phyloP scores from a whole-genome alignment of 2,888 invertebrate species.

The Drosophila helvetica region DNA sequence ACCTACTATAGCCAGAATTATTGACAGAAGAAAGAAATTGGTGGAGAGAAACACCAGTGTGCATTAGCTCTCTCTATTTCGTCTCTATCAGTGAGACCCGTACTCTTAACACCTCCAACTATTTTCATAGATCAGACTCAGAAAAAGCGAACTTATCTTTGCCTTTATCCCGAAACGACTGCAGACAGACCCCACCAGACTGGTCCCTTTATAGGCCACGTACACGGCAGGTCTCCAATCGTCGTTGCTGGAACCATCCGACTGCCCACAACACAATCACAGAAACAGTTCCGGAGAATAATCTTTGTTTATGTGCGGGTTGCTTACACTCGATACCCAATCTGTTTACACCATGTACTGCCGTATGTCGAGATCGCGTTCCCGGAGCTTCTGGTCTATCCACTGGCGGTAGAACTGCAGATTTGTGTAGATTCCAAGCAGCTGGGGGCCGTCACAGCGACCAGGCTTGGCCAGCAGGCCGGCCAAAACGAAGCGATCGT shows the following conservation, averaged over 20 bases:
- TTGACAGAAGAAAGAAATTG: no score
- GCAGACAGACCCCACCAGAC: neutral
- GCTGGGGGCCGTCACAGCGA: constrained; percentile 56
- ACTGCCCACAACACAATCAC: neutral
- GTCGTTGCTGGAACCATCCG: no score
- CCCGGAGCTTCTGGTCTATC: constrained; percentile 60
- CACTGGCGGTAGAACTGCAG: constrained; percentile 56
- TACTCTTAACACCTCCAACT: no score
- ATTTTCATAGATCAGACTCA: neutral
- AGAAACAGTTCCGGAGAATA: neutral
- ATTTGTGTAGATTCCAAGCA: constrained; percentile 61
- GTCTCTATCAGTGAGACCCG: no score
- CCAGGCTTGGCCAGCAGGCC: constrained; percentile 54
- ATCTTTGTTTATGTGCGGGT: neutral
- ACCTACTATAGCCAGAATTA: no score
- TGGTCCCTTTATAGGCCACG: neutral
- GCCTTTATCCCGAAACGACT: neutral
- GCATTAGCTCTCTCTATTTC: no score
- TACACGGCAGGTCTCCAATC: no score
- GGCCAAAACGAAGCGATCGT: constrained; percentile 54
- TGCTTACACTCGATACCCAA: neutral
- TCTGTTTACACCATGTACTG: constrained; percentile 49
- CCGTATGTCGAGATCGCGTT: constrained; percentile 57
- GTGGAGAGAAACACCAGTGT: no score
- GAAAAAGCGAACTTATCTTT: neutral